phyloP scores from a whole-genome alignment of 2,888 invertebrate species.

The Philereme vetulata region DNA sequence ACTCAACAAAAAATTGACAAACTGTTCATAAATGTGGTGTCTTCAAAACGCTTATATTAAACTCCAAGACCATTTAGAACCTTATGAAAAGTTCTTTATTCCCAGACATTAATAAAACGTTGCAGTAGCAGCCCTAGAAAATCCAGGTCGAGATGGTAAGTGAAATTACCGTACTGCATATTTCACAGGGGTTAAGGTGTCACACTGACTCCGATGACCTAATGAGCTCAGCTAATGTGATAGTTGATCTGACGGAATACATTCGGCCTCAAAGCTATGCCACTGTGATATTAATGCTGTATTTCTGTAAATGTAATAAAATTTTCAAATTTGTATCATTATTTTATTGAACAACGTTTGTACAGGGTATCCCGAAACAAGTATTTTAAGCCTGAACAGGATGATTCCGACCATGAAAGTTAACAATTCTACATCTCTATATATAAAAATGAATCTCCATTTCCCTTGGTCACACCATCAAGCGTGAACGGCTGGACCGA shows the following conservation, averaged over 20 bases:
- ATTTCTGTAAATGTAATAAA: neutral
- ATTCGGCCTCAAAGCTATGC: conserved; percentile 8
- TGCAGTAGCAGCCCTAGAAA: conserved; percentile 21
- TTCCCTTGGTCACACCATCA: too few relatives aligned
- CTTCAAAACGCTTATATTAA: neutral
- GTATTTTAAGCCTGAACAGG: too few relatives aligned
- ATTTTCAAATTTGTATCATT: too few relatives aligned
- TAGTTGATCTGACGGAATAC: neutral
- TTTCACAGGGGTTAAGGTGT: conserved; percentile 46
- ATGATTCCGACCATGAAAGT: too few relatives aligned
- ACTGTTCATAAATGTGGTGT: too few relatives aligned
- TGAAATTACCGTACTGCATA: conserved; percentile 61
- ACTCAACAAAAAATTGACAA: too few relatives aligned
- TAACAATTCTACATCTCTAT: too few relatives aligned
- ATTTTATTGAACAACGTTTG: too few relatives aligned
- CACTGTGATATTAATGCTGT: neutral
- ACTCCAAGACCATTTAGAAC: neutral
- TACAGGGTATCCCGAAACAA: too few relatives aligned
- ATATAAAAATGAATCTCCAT: too few relatives aligned
- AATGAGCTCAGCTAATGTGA: conserved; percentile 29
- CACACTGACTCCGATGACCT: conserved; percentile 31
- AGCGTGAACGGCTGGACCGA: too few relatives aligned
- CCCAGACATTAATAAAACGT: conserved; percentile 7
- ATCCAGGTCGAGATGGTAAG: conserved; percentile 45
- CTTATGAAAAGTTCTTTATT: conserved; percentile 1